Evolutionary conservation across 2,113 vertebrate species (phyloP).

Genomic region (Perognathus longimembris): DNA sequence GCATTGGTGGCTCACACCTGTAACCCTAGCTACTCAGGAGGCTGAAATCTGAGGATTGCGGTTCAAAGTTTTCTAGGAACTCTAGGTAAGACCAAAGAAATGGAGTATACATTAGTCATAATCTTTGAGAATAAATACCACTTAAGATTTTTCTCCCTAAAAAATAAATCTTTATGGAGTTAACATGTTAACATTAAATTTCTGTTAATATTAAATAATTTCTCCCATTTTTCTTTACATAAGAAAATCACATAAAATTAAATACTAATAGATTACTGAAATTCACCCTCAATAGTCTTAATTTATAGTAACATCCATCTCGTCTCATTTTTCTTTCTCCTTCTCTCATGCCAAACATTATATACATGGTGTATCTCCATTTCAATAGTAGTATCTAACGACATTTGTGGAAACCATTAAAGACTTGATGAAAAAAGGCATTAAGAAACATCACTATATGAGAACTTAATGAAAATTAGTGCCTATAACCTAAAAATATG

Average conservation of each 20-base stretch:
- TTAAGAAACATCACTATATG: neutral
- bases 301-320: neutral
- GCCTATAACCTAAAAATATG: neutral
- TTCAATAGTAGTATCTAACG: neutral
- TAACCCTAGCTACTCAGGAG: too few species aligned
- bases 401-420: neutral
- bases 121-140: conserved; percentile 26
- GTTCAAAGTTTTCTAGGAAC: neutral
- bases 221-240: neutral
- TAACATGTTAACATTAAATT: neutral
- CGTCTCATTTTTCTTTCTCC: neutral
- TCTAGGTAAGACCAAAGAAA: conserved; percentile 14
- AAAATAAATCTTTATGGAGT: neutral
- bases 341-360: neutral
- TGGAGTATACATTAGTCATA: neutral
- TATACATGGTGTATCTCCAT: neutral
- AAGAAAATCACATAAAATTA: neutral
- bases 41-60: too few species aligned
- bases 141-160: neutral
- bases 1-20: too few species aligned
- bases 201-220: neutral
- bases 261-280: neutral
- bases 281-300: neutral
- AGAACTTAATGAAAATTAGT: conserved; percentile 23
- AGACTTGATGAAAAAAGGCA: neutral